Base-by-base conservation (phyloP, 2,797 vertebrate species). In the Myoxocephalus aenaeus region DNA sequence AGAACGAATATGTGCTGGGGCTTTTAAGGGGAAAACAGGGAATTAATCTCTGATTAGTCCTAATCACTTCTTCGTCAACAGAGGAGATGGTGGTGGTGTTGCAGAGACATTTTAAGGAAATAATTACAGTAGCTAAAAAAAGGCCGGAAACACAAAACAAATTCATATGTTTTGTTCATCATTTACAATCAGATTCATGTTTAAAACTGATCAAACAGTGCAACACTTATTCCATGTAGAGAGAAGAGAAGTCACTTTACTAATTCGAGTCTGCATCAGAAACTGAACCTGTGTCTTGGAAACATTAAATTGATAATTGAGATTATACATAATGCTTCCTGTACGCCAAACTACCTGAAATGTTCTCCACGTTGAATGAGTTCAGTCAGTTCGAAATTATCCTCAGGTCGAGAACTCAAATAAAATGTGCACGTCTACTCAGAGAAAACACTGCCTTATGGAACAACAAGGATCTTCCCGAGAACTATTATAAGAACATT, bases 41-140 rank as follows among this genome's bases (percentile, higher is more conserved):
- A 79, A 87, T 87, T 73, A 74, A 85, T 87, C 79, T 69, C 38
- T 79, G 79, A 86, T 86, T 81, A 85, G 67, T 82, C 42, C 50
- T 79, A 75, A 89, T 89, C 86, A 74, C 59, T 77, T 86, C 75
- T 81, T 83, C 17, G 68, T 84, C 73, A 80, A 50, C 18, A 70
- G 42, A 2, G 25, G 56, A 62, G 64, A 42, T 8, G 3, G 50
- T 22, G 46, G 50, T 5, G 54, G 66, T 53, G 58, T 29, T 57
- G 12, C 17, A 22, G 32, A 69, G 67, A 1, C 20, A 65, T 59
- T 77, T 51, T 59, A 78, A 75, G 62, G 29, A 61, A 70, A 77
- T 25, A 57, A 51, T 18, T 46, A 36, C 40, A 74, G 25, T 12
- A 36, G 12, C 27, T 15, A 29, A 25, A 66, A 85, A 64, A 18